Evolutionary conservation across 2,888 invertebrate species (phyloP), one percentile per base, ranked within the genome.

Genomic region (Volucella zonaria): DNA sequence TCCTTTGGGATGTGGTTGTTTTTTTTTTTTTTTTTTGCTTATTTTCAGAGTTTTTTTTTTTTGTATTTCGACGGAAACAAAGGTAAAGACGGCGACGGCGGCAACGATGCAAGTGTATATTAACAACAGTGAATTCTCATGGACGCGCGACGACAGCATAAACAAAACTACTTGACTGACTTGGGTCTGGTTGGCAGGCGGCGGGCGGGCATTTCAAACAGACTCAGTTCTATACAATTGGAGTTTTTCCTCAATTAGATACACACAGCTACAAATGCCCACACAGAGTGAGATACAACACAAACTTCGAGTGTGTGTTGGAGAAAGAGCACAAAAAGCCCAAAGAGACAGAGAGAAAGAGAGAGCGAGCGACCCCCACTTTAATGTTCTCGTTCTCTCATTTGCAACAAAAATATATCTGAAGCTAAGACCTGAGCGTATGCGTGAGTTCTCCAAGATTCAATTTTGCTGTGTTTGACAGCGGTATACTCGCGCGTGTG

Each of bases 131-230:
- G n/a, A 79, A 83, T 83, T 76, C 83, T 81, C 80, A 71, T 85
- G 70, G 62, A 80, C 83, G 76, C 83, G 76, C 83, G 83, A 80
- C 83, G 83, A 51, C 83, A 85, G 83, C 75, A 85, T 85, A 85
- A 85, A 85, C 80, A 85, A 85, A 85, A 85, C 83, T 85, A 85
- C 76, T 31, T 70, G 80, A 80, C 68, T 85, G 66, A 49, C 59
- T 80, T 31, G 31, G 74, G 66, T 59, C 23, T 74, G 74, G 68
- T 31, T 80, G 64, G 83, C 75, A 80, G 80, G 80, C 80, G 83
- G 80, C 83, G 83, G 83, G 83, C 83, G 83, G 83, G 83, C 80
- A 81, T 67, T 66, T 51, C 51, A 43, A 51, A 52, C 75, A 71
- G 71, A 67, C 80, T 74, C 52, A 68, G 68, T 61, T 80, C 75